A percentile compares a stretch with the other conserved stretches of the same genome.
Conservation (phyloP, 2,113 vertebrate genomes). For the Callithrix jacchus region DNA sequence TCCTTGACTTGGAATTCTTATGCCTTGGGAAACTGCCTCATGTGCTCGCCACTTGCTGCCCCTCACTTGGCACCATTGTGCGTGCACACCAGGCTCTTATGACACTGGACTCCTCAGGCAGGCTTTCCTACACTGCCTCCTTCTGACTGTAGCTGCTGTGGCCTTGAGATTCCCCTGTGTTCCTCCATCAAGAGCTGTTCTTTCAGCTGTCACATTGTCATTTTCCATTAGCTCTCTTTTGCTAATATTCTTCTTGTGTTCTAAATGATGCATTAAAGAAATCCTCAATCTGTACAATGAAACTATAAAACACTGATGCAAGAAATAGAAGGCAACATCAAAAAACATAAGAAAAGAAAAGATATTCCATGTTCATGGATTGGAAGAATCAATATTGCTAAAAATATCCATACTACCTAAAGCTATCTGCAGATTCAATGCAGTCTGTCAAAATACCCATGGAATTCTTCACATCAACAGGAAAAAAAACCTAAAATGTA, state of each 20-base stretch:
- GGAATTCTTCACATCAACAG: no score
- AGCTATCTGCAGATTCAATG: no score
- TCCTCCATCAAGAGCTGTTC: accelerated
- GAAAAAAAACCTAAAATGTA: no score
- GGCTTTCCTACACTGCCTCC: accelerated
- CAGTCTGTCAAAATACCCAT: no score
- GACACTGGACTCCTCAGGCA: neutral
- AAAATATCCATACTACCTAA: no score
- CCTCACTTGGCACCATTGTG: neutral
- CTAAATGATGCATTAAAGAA: accelerated
- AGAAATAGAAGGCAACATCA: no score
- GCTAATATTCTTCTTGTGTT: neutral
- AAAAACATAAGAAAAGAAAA: no score
- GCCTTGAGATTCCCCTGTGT: neutral
- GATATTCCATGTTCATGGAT: no score
- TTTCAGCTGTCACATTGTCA: neutral
- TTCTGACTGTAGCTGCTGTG: accelerated
- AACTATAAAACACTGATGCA: no score
- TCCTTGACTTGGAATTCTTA: neutral
- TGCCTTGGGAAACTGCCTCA: neutral
- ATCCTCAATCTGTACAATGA: no score
- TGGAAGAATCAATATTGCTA: no score
- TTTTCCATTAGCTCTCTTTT: neutral
- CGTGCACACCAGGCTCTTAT: neutral
- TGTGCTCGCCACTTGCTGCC: accelerated